Conservation (phyloP, 2,797 vertebrate species). For the Australoheros facetus region DNA sequence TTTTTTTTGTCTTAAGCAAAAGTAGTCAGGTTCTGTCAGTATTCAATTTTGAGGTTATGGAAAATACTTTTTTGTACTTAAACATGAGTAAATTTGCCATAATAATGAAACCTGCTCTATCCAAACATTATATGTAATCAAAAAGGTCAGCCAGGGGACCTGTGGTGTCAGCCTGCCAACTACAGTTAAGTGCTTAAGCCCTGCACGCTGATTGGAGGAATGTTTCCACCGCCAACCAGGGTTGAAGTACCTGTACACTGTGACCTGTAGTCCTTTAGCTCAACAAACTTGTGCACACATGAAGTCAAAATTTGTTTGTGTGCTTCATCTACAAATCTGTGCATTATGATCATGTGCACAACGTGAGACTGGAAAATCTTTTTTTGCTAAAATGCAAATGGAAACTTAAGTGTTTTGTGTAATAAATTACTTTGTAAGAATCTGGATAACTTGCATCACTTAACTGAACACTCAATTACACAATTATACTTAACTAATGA, state of each 20-base stretch:
- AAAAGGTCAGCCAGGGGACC: slow-evolving; percentile 67
- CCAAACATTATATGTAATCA: slow-evolving; percentile 62
- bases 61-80: slow-evolving; percentile 79
- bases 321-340: slow-evolving; percentile 75
- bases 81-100: slow-evolving; percentile 78
- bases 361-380: slow-evolving; percentile 78
- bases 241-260: slow-evolving; percentile 74
- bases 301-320: slow-evolving; percentile 61
- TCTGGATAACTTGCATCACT: slow-evolving; percentile 54
- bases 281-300: slow-evolving; percentile 69
- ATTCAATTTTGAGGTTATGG: slow-evolving; percentile 88
- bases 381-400: slow-evolving; percentile 79
- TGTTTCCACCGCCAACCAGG: slow-evolving; percentile 74
- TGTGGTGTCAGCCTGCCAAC: slow-evolving; percentile 67
- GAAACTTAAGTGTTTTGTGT: slow-evolving; percentile 84
- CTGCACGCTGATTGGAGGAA: slow-evolving; percentile 72
- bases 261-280: slow-evolving; percentile 68
- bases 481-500: background rate
- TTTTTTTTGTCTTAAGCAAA: slow-evolving; percentile 74
- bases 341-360: slow-evolving; percentile 68
- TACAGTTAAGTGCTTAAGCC: slow-evolving; percentile 74
- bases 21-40: slow-evolving; percentile 86
- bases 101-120: slow-evolving; percentile 67
- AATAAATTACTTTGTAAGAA: slow-evolving; percentile 86
- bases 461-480: slow-evolving; percentile 10